Conservation (phyloP, 2,888 invertebrate genomes). For the Melinaea marsaeus region DNA sequence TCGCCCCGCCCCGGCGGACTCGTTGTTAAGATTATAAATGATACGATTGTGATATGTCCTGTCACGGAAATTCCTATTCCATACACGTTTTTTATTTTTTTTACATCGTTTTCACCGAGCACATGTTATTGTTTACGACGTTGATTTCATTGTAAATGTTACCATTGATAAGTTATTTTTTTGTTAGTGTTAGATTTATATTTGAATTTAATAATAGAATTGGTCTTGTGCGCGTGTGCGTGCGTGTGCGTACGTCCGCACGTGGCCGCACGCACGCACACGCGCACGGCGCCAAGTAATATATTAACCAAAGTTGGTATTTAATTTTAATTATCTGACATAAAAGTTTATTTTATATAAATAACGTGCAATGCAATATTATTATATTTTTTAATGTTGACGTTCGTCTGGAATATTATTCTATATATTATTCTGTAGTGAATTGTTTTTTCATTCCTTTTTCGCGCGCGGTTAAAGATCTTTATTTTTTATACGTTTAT, state of each 20-base stretch:
- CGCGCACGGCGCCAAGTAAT: constrained; percentile 38
- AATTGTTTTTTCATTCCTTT: constrained; percentile 59
- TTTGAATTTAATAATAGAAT: constrained; percentile 20
- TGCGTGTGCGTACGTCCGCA: background rate
- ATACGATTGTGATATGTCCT: constrained; percentile 70
- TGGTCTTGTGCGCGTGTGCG: background rate
- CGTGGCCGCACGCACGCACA: constrained; percentile 29
- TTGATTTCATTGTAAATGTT: constrained; percentile 73
- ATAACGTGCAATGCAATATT: constrained; percentile 36
- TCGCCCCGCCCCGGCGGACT: constrained; percentile 39
- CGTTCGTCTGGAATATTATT: constrained; percentile 37
- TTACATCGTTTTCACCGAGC: constrained; percentile 60
- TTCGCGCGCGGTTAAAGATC: constrained; percentile 69
- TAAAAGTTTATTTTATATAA: constrained; percentile 22
- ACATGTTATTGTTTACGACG: constrained; percentile 53
- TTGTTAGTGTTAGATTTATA: constrained; percentile 44
- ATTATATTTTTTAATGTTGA: constrained; percentile 32
- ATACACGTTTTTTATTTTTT: constrained; percentile 68
- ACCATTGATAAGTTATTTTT: constrained; percentile 73
- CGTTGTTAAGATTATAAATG: constrained; percentile 23
- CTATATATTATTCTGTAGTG: constrained; percentile 37
- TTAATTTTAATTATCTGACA: constrained; percentile 36
- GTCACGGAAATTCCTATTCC: constrained; percentile 73
- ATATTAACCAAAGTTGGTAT: constrained; percentile 55
- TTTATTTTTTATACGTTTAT: constrained; percentile 76